Conservation (phyloP, 2,888 invertebrate species). For the Buathra laborator region DNA sequence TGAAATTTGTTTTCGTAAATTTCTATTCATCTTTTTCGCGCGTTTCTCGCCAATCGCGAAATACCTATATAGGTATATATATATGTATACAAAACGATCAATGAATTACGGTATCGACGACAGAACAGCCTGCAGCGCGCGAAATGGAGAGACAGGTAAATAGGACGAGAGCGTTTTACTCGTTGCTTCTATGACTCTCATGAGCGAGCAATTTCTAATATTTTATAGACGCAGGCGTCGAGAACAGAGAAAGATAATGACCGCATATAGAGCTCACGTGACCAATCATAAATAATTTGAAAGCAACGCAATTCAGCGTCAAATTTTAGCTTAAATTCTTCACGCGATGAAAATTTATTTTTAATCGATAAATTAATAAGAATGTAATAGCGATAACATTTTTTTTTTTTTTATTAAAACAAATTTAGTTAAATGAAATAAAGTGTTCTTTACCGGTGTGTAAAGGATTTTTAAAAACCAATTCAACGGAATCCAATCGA, state of each 20-base stretch:
- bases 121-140: constrained; percentile 35
- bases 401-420: not conserved
- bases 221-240: constrained; percentile 33
- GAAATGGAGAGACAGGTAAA: constrained; percentile 27
- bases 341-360: not conserved
- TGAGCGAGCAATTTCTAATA: constrained; percentile 50
- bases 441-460: too few relatives aligned
- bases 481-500: too few relatives aligned
- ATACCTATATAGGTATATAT: not conserved
- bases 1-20: not conserved
- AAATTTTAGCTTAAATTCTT: not conserved
- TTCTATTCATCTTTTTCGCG: not conserved
- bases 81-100: not conserved
- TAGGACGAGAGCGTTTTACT: constrained; percentile 48
- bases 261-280: constrained; percentile 8
- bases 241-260: constrained; percentile 35
- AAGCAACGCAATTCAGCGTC: constrained; percentile 40
- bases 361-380: too few relatives aligned
- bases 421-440: too few relatives aligned
- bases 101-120: constrained; percentile 47
- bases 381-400: too few relatives aligned
- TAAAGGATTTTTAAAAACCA: too few relatives aligned
- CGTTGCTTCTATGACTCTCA: constrained; percentile 28
- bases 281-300: constrained; percentile 50
- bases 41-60: not conserved